Base-by-base conservation (phyloP, 2,888 invertebrate genomes). In the Glaucopsyche alexis region DNA sequence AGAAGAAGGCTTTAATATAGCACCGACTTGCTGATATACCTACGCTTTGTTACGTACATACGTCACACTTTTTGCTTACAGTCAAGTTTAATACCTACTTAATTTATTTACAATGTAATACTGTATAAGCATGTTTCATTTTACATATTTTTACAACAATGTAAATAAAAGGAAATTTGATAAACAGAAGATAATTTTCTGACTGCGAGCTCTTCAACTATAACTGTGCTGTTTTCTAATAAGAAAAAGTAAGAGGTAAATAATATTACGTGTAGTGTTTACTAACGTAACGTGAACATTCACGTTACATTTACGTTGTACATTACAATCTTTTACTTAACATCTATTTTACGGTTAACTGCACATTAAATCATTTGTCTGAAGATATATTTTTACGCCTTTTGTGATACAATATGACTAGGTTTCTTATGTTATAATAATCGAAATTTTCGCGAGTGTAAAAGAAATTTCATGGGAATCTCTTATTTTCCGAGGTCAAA, bases 1-100 rank as follows among this genome's bases (percentile, higher is more conserved):
- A 69, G 72, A 67, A 72, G 73, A 75, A 77, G 77, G 75, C 73
- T 76, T 73, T 75, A 72, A 50, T 73, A 74, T 52, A 72, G 45
- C 55, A 50, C 55, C 49, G 50, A 67, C 66, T 40, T 19, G 50
- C 66, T 66, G 42, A 66, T 40, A 66, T 66, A 16, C 60, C 29
- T 47, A 47, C 11, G 47, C 47, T 38, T 7, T 29, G 29, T 60
- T 60, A 55, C 55, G 8, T 14, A 29, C 7, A 4, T 38, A 60
- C 60, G 60, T 60, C 60, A 60, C 60, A 29, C 29, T 38, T 13
- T 11, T 60, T 60, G 19, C 60, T 60, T 60, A 60, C 29, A 60
- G 7, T 60, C 60, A 13, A 60, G 0, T 19, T 19, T 4, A 29
- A 19, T 5, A 19, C 1, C 29, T 29, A 29, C 29, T 29, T 29